phyloP scores from a whole-genome alignment of 2,797 vertebrate species.

The Rhinella marina region DNA sequence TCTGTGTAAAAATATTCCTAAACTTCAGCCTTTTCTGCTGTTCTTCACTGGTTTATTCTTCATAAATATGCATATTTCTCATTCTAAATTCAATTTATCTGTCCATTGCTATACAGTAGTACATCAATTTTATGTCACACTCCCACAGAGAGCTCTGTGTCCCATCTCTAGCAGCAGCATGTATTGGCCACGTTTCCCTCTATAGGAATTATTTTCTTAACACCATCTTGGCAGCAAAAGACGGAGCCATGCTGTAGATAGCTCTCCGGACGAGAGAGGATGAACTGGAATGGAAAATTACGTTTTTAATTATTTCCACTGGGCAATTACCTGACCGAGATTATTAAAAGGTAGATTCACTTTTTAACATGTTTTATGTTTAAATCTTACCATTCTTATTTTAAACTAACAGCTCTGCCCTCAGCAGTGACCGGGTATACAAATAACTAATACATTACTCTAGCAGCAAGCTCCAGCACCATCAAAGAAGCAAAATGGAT shows the following conservation, averaged over 20 bases:
- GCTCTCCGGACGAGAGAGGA: constrained; percentile 15
- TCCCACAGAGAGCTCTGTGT: constrained; percentile 50
- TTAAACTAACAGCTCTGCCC: background rate
- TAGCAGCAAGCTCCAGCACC: background rate
- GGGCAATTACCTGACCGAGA: background rate
- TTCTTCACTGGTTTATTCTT: constrained; percentile 12
- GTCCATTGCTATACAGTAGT: constrained; percentile 24
- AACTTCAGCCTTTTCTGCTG: background rate
- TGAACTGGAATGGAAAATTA: constrained; percentile 28
- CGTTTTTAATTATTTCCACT: constrained; percentile 31
- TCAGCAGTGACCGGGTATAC: background rate
- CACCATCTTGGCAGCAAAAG: constrained; percentile 36
- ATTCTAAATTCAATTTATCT: constrained; percentile 42
- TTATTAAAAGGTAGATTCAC: background rate
- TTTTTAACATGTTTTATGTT: background rate
- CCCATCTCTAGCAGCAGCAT: constrained; percentile 36
- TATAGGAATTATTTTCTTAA: constrained; percentile 46
- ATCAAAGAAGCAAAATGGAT: too few relatives aligned
- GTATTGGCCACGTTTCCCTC: constrained; percentile 25
- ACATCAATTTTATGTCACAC: constrained; percentile 48
- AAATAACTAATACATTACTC: background rate
- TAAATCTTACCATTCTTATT: background rate
- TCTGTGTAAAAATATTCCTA: background rate
- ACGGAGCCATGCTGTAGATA: constrained; percentile 22
- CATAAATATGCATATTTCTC: constrained; percentile 34